Evolutionary conservation across 2,113 vertebrate species (phyloP).

Genomic region (Scopus umbretta): DNA sequence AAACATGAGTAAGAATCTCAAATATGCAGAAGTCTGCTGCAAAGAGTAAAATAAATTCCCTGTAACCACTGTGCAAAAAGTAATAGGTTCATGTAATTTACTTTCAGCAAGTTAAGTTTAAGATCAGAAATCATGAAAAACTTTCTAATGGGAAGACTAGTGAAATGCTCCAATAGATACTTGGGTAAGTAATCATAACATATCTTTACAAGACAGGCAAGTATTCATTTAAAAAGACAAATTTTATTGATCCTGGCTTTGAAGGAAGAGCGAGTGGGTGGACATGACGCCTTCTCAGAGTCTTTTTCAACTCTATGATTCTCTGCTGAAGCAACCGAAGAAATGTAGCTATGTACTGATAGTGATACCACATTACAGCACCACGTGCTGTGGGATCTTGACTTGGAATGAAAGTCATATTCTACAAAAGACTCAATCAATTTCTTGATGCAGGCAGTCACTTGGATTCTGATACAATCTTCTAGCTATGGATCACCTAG

Average conservation of each 20-base stretch:
- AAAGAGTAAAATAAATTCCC: neutral
- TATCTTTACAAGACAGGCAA: neutral
- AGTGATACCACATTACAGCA: neutral
- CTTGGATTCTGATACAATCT: neutral
- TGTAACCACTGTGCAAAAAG: neutral
- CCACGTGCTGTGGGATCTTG: neutral
- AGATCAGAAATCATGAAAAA: neutral
- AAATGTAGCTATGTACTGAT: neutral
- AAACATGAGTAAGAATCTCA: neutral
- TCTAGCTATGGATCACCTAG: neutral
- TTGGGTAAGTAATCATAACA: neutral
- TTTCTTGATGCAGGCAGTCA: neutral
- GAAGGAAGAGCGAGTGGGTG: neutral
- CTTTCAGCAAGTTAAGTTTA: neutral
- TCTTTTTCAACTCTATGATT: neutral
- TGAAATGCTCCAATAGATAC: neutral
- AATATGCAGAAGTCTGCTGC: neutral
- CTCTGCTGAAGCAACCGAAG: neutral
- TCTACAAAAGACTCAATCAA: neutral
- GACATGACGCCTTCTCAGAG: neutral
- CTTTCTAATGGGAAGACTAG: neutral
- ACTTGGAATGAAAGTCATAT: neutral
- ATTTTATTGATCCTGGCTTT: neutral
- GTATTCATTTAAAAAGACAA: neutral
- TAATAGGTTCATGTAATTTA: neutral